Conservation (phyloP, 2,888 invertebrate genomes). For the Stenodema calcarata region DNA sequence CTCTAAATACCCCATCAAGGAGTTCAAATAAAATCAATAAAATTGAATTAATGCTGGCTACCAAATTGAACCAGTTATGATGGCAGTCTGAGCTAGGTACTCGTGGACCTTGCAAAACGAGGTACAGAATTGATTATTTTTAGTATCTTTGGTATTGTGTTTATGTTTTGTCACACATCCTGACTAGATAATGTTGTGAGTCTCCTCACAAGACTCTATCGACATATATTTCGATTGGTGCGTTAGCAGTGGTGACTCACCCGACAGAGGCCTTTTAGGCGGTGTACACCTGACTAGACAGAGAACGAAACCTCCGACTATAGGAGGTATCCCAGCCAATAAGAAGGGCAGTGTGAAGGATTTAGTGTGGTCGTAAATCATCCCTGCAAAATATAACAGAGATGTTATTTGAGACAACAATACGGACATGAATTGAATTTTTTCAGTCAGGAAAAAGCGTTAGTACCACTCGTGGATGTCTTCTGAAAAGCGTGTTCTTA, state of each 20-base stretch:
- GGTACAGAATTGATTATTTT: too few relatives aligned
- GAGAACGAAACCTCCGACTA: conserved; percentile 78
- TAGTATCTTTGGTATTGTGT: not conserved
- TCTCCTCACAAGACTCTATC: not conserved
- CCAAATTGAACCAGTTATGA: too few relatives aligned
- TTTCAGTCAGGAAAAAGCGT: too few relatives aligned
- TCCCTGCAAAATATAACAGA: conserved; percentile 59
- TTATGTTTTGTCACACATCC: not conserved
- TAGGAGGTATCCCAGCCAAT: conserved; percentile 83
- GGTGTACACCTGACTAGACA: conserved; percentile 58
- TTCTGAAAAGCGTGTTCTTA: too few relatives aligned
- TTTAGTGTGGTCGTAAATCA: conserved; percentile 62
- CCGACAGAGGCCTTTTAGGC: not conserved
- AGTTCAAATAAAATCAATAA: too few relatives aligned
- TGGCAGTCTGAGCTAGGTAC: too few relatives aligned
- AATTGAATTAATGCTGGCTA: too few relatives aligned
- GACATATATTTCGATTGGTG: conserved; percentile 8
- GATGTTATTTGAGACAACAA: too few relatives aligned
- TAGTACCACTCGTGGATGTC: too few relatives aligned
- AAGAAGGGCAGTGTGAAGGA: conserved; percentile 80
- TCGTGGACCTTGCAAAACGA: too few relatives aligned
- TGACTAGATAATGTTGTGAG: not conserved
- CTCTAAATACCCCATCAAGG: too few relatives aligned
- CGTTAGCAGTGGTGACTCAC: conserved; percentile 18
- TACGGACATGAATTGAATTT: too few relatives aligned